Evolutionary conservation across 2,888 invertebrate genomes (phyloP).

Genomic region (Gastracanthus pulcherrimus): DNA sequence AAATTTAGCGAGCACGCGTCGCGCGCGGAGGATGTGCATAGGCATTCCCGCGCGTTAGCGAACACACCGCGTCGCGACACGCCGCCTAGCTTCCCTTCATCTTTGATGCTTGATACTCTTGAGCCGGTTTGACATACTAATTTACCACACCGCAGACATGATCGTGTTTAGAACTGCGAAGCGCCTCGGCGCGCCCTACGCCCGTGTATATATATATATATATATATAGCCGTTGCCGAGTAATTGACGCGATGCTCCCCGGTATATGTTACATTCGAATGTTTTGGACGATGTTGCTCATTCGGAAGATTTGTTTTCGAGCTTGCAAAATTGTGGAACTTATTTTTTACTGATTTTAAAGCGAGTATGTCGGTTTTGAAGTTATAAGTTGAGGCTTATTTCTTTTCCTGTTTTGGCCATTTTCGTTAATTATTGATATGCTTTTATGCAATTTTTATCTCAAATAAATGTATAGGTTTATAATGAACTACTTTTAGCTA

Average conservation of each 20-base stretch:
- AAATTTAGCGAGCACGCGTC: neutral
- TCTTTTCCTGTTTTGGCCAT: no score
- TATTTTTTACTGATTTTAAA: no score
- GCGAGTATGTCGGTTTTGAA: no score
- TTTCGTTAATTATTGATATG: no score
- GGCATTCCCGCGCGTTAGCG: slow-evolving; percentile 7
- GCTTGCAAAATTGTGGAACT: no score
- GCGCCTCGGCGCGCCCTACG: neutral
- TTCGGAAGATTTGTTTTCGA: no score
- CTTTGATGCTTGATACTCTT: slow-evolving; percentile 33
- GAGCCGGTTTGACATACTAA: slow-evolving; percentile 36
- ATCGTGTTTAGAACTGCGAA: slow-evolving; percentile 34
- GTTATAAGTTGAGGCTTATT: no score
- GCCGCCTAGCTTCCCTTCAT: slow-evolving; percentile 21
- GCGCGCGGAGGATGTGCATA: neutral
- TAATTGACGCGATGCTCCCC: neutral
- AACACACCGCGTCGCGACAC: neutral
- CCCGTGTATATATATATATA: neutral
- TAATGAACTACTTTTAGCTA: no score
- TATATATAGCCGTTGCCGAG: neutral
- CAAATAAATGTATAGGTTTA: no score
- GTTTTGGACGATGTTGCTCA: no score
- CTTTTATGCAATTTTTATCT: no score
- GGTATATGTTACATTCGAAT: no score
- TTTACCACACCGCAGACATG: slow-evolving; percentile 32